phyloP scores from a whole-genome alignment of 2,888 invertebrate species.

The Dorcus parallelipipedus region DNA sequence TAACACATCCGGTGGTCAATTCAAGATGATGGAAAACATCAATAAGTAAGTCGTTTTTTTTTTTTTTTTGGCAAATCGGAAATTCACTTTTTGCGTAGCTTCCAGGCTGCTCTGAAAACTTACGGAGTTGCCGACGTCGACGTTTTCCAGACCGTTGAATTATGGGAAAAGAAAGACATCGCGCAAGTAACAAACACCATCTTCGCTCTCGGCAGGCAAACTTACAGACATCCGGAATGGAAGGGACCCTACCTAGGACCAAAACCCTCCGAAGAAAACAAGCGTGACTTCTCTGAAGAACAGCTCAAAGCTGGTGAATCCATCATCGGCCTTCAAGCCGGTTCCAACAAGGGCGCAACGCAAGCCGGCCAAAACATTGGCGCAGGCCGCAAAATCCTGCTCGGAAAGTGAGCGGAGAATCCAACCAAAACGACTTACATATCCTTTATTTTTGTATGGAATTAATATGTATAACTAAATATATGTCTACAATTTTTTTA shows the following conservation, averaged over 20 bases:
- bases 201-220: slow-evolving; percentile 83
- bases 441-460: not conserved
- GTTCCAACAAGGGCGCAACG: slow-evolving; percentile 92
- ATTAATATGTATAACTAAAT: slow-evolving; percentile 3
- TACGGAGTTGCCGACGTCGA: slow-evolving; percentile 90
- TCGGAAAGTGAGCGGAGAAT: slow-evolving; percentile 67
- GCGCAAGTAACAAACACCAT: slow-evolving; percentile 80
- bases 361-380: slow-evolving; percentile 90
- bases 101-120: slow-evolving; percentile 80
- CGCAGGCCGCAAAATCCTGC: slow-evolving; percentile 83
- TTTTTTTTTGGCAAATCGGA: not conserved
- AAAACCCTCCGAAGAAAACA: slow-evolving; percentile 90
- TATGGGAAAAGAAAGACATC: slow-evolving; percentile 93
- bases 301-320: slow-evolving; percentile 84
- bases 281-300: slow-evolving; percentile 91
- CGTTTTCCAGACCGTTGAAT: slow-evolving; percentile 94
- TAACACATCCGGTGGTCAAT: slow-evolving; percentile 92
- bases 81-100: slow-evolving; percentile 51
- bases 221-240: slow-evolving; percentile 82
- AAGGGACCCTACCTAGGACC: slow-evolving; percentile 88
- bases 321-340: slow-evolving; percentile 91
- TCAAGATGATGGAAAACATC: slow-evolving; percentile 99
- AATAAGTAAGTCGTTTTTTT: slow-evolving; percentile 68
- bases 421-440: not conserved
- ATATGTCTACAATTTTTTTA: slow-evolving; percentile 6